Base-by-base conservation (phyloP, 1,140 invertebrate genomes). In the Drosophila sechellia region DNA sequence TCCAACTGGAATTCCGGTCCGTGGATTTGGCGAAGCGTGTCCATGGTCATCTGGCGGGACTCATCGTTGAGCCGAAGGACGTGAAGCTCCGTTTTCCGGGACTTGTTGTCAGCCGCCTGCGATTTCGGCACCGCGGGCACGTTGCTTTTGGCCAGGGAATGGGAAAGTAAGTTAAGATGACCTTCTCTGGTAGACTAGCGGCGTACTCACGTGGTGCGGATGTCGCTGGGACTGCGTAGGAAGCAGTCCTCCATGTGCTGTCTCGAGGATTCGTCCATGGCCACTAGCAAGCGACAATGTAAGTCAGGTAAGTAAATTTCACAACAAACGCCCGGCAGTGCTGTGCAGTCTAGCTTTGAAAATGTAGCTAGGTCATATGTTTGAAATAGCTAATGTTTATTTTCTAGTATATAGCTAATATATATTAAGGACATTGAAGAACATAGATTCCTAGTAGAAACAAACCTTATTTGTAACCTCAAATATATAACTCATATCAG, bases 81-180 rank as follows among this genome's bases (percentile, higher is more conserved):
- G 80, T 96, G 95, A 87, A 96, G 92, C 91, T 96, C 95, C 60
- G 95, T 95, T 87, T 96, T 96, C 0, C 95, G 92, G 1, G 74
- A 75, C 58, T 73, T 90, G 57, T 92, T 92, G 27, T 92, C 90
- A 25, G 93, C 90, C 31, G 93, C 90, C 53, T 52, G 69, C 5
- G 65, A 75, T 27, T 58, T 78, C n/a, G 86, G 74, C 12, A 58
- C 43, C 10, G 78, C 63, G 10, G 43, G 89, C 48, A 79, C 76
- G 85, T 79, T 85, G 25, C 79, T 87, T 22, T 15, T 48, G 6
- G 1, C 3, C 5, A 22, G 5, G n/a, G 40, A 48, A 50, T 50
- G 25, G 10, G n/a, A n/a, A 65, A 13, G 0, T 37, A 2, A n/a
- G 22, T 27, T 11, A 12, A 5, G 31, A 17, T 52, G 8, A 15